Base-by-base conservation (phyloP, 2,113 vertebrate species). In the Stigmatopora argus region DNA sequence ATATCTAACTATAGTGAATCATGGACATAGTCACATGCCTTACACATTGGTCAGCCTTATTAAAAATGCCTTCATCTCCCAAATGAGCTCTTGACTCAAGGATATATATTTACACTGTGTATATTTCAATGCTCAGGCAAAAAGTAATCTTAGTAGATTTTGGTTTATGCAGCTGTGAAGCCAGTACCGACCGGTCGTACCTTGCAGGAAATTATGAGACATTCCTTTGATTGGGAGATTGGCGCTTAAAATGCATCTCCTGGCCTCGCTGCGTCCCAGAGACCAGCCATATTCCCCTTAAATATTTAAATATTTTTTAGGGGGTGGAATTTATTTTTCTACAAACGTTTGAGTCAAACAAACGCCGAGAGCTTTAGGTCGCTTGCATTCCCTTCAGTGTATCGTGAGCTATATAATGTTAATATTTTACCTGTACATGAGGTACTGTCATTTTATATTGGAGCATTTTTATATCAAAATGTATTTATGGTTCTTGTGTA, bases 401-500 rank as follows among this genome's bases (percentile, higher is more conserved):
- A 71, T 77, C 72, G 78, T 71, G 83, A 86, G 80, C 26, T 31
- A 69, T 53, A 83, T 78, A 77, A 81, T 83, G 82, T 83, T 82
- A 80, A 78, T 82, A 83, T 89, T 89, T 91, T 81, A 83, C 81
- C 83, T 90, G 86, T 87, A 89, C 83, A 66, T 70, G 78, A 87
- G 91, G 89, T 91, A 90, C 91, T 90, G 85, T 90, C 78, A 85
- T 87, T 90, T 89, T 88, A 84, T 88, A 90, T 82, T 82, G 83
- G 74, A 86, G 78, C 85, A 83, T 89, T 92, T 61, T 90, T 84
- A 78, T 90, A 90, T 82, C 74, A 81, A 61, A 86, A 87, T 91
- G 90, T 92, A 85, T 90, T 91, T 91, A 90, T 91, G 83, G 79
- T 80, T 87, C 73, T 80, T 91, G 87, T 91, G 85, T 85, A 88